These are phyloP conservation scores for Agrypnia vestita DNA, from an alignment of 1,140 invertebrate genomes.

Conservation along the genomic window DNA sequence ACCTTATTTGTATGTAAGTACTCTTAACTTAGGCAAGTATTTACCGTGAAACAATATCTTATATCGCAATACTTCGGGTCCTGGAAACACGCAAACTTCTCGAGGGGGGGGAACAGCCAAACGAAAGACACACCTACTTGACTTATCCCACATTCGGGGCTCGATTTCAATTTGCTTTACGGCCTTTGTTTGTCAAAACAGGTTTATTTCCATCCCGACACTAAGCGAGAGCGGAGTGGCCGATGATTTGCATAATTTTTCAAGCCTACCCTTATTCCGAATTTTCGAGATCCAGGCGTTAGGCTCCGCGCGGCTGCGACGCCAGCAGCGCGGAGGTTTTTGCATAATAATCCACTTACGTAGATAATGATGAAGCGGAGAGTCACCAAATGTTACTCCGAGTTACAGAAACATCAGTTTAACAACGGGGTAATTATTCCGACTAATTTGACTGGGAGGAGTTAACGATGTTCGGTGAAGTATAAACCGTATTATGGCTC, in stretches of 20 bases:
- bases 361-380: conserved; percentile 47
- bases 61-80: too few species aligned
- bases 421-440: conserved; percentile 52
- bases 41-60: too few species aligned
- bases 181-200: conserved; percentile 51
- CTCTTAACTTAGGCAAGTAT: too few species aligned
- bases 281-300: conserved; percentile 45
- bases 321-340: conserved; percentile 40
- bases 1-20: neutral
- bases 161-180: conserved; percentile 44
- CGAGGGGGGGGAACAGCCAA: neutral
- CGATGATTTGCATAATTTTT: conserved; percentile 56
- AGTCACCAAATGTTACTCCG: conserved; percentile 47
- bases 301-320: neutral
- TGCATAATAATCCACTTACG: conserved; percentile 54
- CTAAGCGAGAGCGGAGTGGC: conserved; percentile 43
- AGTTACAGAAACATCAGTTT: conserved; percentile 47
- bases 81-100: too few species aligned
- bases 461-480: conserved; percentile 24
- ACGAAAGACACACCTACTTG: neutral
- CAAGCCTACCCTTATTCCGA: conserved; percentile 43
- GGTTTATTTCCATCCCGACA: conserved; percentile 46
- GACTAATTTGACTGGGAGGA: conserved; percentile 43
- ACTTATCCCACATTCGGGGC: neutral
- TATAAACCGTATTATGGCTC: conserved; percentile 40